These are phyloP conservation scores for Corythucha ciliata DNA, from an alignment of 2,888 invertebrate genomes.

Conservation along the genomic window DNA sequence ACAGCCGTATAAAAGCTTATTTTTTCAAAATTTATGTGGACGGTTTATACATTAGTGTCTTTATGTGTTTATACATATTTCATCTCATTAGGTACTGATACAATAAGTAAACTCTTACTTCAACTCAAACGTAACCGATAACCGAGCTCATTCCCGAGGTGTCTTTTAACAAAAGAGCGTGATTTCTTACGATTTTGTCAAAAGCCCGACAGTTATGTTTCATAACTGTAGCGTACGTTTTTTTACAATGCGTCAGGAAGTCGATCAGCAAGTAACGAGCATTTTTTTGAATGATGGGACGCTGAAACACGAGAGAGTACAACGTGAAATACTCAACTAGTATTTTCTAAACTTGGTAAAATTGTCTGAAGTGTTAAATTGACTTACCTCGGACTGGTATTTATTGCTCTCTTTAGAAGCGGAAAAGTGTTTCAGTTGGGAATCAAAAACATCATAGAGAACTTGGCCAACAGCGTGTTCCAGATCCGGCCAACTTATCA, in stretches of 20 bases:
- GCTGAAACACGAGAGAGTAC: conserved; percentile 5
- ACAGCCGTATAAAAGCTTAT: no score
- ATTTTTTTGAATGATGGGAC: conserved; percentile 46
- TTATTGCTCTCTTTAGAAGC: conserved; percentile 48
- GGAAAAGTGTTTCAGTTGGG: conserved; percentile 59
- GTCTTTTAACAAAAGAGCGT: conserved; percentile 28
- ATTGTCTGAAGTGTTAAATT: no score
- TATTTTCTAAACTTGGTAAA: neutral
- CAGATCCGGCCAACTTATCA: conserved; percentile 64
- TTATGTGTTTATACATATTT: no score
- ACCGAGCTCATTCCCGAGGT: conserved; percentile 19
- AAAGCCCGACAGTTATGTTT: conserved; percentile 28
- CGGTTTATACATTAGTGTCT: no score
- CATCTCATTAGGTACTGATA: no score
- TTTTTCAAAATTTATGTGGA: no score
- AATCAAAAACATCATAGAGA: conserved; percentile 61
- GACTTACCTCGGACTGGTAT: conserved; percentile 48
- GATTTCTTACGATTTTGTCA: conserved; percentile 28
- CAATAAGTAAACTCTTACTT: neutral
- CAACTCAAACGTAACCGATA: conserved; percentile 19
- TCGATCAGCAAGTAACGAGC: conserved; percentile 59
- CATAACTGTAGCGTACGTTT: conserved; percentile 27
- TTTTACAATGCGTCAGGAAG: conserved; percentile 40
- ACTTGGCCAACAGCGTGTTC: conserved; percentile 63
- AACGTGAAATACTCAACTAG: neutral